These are phyloP conservation scores for Polypterus bichir DNA, from an alignment of 2,113 vertebrate species.

Conservation along the genomic window DNA sequence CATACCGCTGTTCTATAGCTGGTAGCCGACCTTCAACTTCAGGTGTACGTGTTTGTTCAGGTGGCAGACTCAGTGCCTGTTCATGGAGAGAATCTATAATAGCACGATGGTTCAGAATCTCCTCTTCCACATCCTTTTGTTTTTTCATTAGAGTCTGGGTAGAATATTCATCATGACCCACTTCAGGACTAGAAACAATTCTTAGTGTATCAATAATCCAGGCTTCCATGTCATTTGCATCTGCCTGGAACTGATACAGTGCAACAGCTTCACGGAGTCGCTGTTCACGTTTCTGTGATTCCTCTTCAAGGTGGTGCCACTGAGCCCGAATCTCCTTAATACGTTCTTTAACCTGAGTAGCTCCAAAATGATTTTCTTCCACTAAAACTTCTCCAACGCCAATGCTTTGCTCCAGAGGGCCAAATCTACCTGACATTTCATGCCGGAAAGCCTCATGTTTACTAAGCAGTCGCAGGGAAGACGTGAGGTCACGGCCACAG, in stretches of 20 bases:
- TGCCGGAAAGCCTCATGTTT: constrained; percentile 75
- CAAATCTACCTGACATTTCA: constrained; percentile 77
- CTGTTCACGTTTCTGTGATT: constrained; percentile 58
- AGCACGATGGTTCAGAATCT: constrained; percentile 66
- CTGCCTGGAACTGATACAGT: constrained; percentile 77
- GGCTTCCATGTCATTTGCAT: constrained; percentile 74
- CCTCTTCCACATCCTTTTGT: constrained; percentile 79
- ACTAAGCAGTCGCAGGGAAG: constrained; percentile 68
- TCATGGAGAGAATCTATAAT: constrained; percentile 68
- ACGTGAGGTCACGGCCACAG: constrained; percentile 69
- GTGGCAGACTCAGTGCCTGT: constrained; percentile 53
- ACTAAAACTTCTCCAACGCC: constrained; percentile 62
- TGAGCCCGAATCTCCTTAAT: constrained; percentile 53
- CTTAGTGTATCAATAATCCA: constrained; percentile 72
- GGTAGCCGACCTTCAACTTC: constrained; percentile 57
- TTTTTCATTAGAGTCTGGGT: constrained; percentile 75
- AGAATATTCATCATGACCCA: constrained; percentile 82
- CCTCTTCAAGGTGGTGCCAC: constrained; percentile 66
- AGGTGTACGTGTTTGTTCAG: constrained; percentile 29
- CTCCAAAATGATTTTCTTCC: constrained; percentile 63
- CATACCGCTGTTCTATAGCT: constrained; percentile 63
- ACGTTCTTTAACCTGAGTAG: constrained; percentile 27
- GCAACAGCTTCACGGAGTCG: constrained; percentile 61
- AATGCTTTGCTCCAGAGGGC: constrained; percentile 65
- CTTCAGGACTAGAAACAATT: constrained; percentile 69